Base-by-base conservation (phyloP, 2,888 invertebrate species). In the Lasioglossum malachurum region DNA sequence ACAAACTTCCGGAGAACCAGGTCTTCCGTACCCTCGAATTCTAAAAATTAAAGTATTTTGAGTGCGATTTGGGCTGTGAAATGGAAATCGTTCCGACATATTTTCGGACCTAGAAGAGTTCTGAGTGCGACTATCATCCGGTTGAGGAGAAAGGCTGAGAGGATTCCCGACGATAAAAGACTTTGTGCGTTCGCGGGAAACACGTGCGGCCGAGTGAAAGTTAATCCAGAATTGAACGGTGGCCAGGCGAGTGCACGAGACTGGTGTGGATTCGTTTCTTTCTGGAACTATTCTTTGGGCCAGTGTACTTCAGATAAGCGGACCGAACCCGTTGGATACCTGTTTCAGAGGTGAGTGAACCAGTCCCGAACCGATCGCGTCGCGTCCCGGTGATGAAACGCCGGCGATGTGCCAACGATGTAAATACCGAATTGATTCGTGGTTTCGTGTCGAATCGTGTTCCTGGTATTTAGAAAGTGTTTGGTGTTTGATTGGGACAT, bases 281-380 rank as follows among this genome's bases (percentile, higher is more conserved):
- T 31, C 64, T 16, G 7, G 7, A 16, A 16, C 7, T 27, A 60
- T 60, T 31, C 64, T 64, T 64, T 31, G 8, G 64, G 31, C 31
- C 19, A 64, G 60, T 60, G 27, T 5, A 27, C 60, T 46, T 14
- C 27, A 14, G 31, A 31, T 31, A 31, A 64, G 64, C 31, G 31
- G 16, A 5, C 64, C 16, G n/a, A 19, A 67, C 67, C 10, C 4
- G 35, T 67, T 35, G 35, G 19, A 67, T 23, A 35, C 31, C 8
- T 19, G 31, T 1, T 57, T 64, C 38, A 38, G 14, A 85, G 84
- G 84, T 85, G 84, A 85, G 84, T 38, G 72, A 78, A 84, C n/a
- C 60, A 64, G n/a, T 60, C 41, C 23, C 23, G 31, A 27, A 31
- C 19, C 1, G 53, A 53, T 53, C 23, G 53, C 49, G 49, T n/a